Evolutionary conservation across 2,888 invertebrate species (phyloP).

Genomic region (Acleris holmiana): DNA sequence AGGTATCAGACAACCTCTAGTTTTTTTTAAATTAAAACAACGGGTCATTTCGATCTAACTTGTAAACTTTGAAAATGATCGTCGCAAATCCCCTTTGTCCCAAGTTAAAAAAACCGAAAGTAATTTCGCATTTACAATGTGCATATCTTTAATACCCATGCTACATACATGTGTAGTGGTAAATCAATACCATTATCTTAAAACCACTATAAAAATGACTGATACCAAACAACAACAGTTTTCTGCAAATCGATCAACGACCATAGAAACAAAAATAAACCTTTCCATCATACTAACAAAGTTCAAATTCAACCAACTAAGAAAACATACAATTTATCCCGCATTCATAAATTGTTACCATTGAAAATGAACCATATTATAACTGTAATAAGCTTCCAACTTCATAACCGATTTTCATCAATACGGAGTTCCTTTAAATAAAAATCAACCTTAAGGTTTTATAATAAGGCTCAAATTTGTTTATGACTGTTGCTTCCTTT

Average conservation of each 20-base stretch:
- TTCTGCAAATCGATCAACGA: constrained; percentile 57
- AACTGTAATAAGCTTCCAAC: constrained; percentile 1
- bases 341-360: constrained; percentile 23
- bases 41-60: too few species aligned
- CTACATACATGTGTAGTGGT: constrained; percentile 46
- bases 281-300: constrained; percentile 36
- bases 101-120: too few species aligned
- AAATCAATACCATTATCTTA: constrained; percentile 82
- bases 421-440: background rate
- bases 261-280: constrained; percentile 41
- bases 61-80: too few species aligned
- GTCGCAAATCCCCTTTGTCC: too few species aligned
- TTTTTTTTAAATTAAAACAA: too few species aligned
- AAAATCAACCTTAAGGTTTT: constrained; percentile 4
- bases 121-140: too few species aligned
- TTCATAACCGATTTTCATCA: background rate
- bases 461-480: constrained; percentile 45
- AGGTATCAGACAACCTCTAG: too few species aligned
- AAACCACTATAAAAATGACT: constrained; percentile 81
- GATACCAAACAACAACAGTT: constrained; percentile 63
- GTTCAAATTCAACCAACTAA: constrained; percentile 38
- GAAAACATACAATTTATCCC: constrained; percentile 5
- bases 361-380: constrained; percentile 25
- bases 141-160: background rate
- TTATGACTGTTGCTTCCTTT: constrained; percentile 41